Percentiles rank a stretch among this genome's conserved stretches.
Conservation (phyloP, 1,140 invertebrate genomes). For the Trachymyrmex septentrionalis region DNA sequence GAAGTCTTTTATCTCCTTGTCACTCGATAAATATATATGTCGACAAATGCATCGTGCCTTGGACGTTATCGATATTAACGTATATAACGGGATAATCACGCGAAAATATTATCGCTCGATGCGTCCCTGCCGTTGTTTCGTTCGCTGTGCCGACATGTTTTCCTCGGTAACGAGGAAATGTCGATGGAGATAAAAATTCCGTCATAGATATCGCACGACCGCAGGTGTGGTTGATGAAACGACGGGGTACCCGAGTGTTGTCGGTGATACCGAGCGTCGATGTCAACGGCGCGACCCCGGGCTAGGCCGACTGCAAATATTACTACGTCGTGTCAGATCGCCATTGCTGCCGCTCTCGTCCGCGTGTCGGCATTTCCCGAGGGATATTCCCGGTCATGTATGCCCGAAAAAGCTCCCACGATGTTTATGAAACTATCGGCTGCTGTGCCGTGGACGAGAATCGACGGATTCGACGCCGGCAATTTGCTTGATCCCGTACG, state of each 20-base stretch:
- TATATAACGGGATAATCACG: slow-evolving; percentile 16
- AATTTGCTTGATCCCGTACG: slow-evolving; percentile 15
- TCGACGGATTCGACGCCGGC: slow-evolving; percentile 25
- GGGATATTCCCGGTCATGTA: slow-evolving; percentile 51
- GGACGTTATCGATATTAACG: neutral
- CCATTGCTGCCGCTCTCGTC: slow-evolving; percentile 16
- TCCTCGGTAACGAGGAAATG: slow-evolving; percentile 53
- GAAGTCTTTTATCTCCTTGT: neutral
- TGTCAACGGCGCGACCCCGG: slow-evolving; percentile 46
- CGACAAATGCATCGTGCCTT: slow-evolving; percentile 1
- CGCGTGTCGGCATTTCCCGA: slow-evolving; percentile 54
- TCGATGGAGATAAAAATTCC: slow-evolving; percentile 62
- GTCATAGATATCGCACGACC: slow-evolving; percentile 58
- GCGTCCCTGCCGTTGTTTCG: neutral
- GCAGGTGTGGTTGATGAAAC: slow-evolving; percentile 58
- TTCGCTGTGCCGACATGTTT: slow-evolving; percentile 15
- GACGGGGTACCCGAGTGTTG: slow-evolving; percentile 4
- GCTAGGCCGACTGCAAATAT: slow-evolving; percentile 56
- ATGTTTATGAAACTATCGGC: slow-evolving; percentile 51
- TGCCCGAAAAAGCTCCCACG: slow-evolving; percentile 55
- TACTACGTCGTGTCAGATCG: slow-evolving; percentile 53
- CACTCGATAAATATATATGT: neutral
- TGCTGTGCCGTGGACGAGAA: slow-evolving; percentile 22
- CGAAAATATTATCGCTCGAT: slow-evolving; percentile 28
- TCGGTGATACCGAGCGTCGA: neutral